Evolutionary conservation across 2,888 invertebrate genomes (phyloP), one percentile per base, ranked within the genome.

Genomic region (Cinara cedri): DNA sequence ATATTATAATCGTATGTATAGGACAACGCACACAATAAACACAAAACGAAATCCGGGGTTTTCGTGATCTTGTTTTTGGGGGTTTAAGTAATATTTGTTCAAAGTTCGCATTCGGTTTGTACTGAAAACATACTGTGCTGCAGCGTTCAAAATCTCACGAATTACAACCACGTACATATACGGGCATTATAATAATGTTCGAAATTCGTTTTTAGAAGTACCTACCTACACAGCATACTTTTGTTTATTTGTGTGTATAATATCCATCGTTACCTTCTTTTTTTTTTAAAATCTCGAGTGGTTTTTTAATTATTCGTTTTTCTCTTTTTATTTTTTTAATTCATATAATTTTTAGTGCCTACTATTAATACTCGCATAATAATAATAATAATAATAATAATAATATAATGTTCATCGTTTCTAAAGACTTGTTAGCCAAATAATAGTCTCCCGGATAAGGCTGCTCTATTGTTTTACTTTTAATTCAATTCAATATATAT

Each of bases 1-100:
- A n/a, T n/a, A n/a, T n/a, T n/a, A n/a, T n/a, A n/a, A n/a, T n/a
- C 10, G 10, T 51, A 51, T 16, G n/a, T 51, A 51, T 8, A 51
- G n/a, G 0, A 51, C 16, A 46, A 13, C 14, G 72, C 63, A 65
- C 63, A 75, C 63, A 65, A 75, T 14, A 44, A 65, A 65, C 42
- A 63, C 3, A 42, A 70, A 21, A 71, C 9, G 21, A 55, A 55
- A 55, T 71, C 42, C 21, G 21, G 42, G 44, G 42, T 42, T 71
- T 71, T 71, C 42, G 21, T 65, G 42, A 65, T 44, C 42, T n/a
- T 21, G 72, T 34, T 3, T 6, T 34, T 34, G 13, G 42, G 51
- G 54, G 11, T 65, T 65, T 75, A 75, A 65, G 65, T 51, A 54
- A 54, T 75, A 24, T 75, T 75, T 65, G 74, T 54, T 54, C 44